Conservation (phyloP, 2,797 vertebrate species). For the Lagorchestes hirsutus region DNA sequence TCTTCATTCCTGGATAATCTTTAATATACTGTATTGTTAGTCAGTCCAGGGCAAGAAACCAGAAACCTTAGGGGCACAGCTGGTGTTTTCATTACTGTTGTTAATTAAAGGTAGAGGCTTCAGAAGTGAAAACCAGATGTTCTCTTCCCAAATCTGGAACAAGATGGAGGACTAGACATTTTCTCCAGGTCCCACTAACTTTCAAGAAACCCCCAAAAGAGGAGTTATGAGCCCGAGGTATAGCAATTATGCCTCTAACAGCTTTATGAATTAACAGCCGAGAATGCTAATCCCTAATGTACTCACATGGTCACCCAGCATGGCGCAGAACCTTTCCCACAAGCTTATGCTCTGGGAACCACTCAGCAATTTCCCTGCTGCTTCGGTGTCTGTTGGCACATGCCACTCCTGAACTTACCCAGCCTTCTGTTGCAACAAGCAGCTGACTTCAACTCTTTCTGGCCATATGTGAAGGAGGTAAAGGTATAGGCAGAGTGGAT, state of each 20-base stretch:
- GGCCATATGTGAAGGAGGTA: not conserved
- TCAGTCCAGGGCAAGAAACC: slow-evolving; percentile 12
- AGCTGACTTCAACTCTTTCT: not conserved
- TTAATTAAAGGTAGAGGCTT: slow-evolving; percentile 12
- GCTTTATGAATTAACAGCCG: not conserved
- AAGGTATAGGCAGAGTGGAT: not conserved
- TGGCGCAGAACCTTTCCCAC: not conserved
- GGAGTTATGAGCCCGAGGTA: not conserved
- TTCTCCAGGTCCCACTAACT: not conserved
- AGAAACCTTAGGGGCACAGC: slow-evolving; percentile 12
- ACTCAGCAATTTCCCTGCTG: not conserved
- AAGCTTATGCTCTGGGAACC: not conserved
- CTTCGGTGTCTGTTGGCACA: not conserved
- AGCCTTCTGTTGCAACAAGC: not conserved
- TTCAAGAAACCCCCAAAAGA: not conserved
- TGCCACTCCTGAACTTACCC: not conserved
- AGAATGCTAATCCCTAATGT: not conserved
- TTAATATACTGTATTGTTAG: slow-evolving; percentile 13
- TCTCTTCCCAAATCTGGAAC: slow-evolving; percentile 5
- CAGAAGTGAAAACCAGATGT: slow-evolving; percentile 14
- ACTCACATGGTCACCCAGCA: not conserved
- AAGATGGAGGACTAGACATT: slow-evolving; percentile 1
- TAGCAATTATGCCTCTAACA: not conserved
- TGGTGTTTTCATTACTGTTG: slow-evolving; percentile 11
- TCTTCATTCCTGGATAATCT: slow-evolving; percentile 14